Evolutionary conservation across 2,888 invertebrate species (phyloP).

Genomic region (Amiota minor): DNA sequence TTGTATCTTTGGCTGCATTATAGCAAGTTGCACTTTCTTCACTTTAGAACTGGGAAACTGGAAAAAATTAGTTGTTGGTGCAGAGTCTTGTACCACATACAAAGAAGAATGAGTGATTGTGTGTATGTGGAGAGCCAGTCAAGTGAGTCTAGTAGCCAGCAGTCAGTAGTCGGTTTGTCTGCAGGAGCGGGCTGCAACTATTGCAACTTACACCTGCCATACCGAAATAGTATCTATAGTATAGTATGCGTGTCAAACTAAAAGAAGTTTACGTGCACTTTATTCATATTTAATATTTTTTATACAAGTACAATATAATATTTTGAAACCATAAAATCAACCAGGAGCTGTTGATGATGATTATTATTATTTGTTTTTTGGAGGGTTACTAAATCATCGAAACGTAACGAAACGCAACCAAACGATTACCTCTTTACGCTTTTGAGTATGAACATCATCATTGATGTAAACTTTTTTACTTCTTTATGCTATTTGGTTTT

Average conservation of each 20-base stretch:
- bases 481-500: neutral
- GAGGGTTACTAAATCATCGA: slow-evolving; percentile 43
- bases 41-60: slow-evolving; percentile 12
- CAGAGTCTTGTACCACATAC: slow-evolving; percentile 17
- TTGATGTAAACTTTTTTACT: too few species aligned
- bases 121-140: slow-evolving; percentile 41
- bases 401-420: slow-evolving; percentile 67
- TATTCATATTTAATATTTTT: too few species aligned
- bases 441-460: slow-evolving; percentile 13
- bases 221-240: neutral
- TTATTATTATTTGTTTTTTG: slow-evolving; percentile 32
- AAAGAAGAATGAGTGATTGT: too few species aligned
- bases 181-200: slow-evolving; percentile 17
- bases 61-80: slow-evolving; percentile 33
- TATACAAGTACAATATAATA: too few species aligned
- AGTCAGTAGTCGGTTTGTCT: slow-evolving; percentile 31
- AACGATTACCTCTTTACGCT: slow-evolving; percentile 57
- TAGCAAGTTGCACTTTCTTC: slow-evolving; percentile 4
- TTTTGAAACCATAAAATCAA: slow-evolving; percentile 33
- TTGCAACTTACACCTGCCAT: slow-evolving; percentile 16
- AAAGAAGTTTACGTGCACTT: too few species aligned
- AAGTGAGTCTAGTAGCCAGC: slow-evolving; percentile 32
- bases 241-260: slow-evolving; percentile 12
- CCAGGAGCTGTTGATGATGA: slow-evolving; percentile 34
- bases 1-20: slow-evolving; percentile 12